phyloP scores from a whole-genome alignment of 1,140 invertebrate genomes.

The Hypothenemus hampei region DNA sequence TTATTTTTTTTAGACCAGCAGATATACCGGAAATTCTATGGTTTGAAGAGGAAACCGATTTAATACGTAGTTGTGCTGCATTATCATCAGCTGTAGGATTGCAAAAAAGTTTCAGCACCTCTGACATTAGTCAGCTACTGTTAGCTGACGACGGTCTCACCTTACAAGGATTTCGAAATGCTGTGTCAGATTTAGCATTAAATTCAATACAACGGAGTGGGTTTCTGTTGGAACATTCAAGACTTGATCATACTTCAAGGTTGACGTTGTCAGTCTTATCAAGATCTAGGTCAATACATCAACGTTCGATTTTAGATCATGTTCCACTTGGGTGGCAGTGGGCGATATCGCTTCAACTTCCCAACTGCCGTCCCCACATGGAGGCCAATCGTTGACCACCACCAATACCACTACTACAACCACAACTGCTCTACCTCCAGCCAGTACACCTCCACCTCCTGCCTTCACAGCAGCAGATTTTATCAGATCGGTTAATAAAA shows the following conservation, averaged over 20 bases:
- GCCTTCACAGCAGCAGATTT: slow-evolving; percentile 68
- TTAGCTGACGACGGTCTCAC: slow-evolving; percentile 45
- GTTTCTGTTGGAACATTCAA: slow-evolving; percentile 53
- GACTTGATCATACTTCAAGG: slow-evolving; percentile 65
- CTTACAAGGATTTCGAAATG: slow-evolving; percentile 46
- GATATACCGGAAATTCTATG: slow-evolving; percentile 61
- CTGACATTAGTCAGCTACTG: slow-evolving; percentile 61
- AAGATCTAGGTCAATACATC: too few relatives aligned
- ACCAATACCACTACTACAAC: slow-evolving; percentile 42
- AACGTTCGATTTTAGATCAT: slow-evolving; percentile 51
- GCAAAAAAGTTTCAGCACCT: slow-evolving; percentile 75
- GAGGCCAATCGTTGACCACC: slow-evolving; percentile 50
- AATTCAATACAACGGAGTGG: slow-evolving; percentile 58
- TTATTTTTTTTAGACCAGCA: slow-evolving; percentile 47
- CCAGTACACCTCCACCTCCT: slow-evolving; percentile 47
- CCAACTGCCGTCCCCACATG: slow-evolving; percentile 68
- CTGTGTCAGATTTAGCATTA: slow-evolving; percentile 63
- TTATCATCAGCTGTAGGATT: slow-evolving; percentile 73
- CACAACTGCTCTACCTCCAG: slow-evolving; percentile 47
- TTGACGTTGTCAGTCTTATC: neutral
- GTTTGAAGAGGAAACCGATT: slow-evolving; percentile 71
- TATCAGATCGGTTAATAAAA: slow-evolving; percentile 75
- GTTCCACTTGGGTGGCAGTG: slow-evolving; percentile 82
- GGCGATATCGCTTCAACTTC: slow-evolving; percentile 66
- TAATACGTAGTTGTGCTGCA: slow-evolving; percentile 71